Percentiles rank a stretch among this genome's conserved stretches.
Conservation (phyloP, 2,797 vertebrate genomes). For the Protonibea diacanthus region DNA sequence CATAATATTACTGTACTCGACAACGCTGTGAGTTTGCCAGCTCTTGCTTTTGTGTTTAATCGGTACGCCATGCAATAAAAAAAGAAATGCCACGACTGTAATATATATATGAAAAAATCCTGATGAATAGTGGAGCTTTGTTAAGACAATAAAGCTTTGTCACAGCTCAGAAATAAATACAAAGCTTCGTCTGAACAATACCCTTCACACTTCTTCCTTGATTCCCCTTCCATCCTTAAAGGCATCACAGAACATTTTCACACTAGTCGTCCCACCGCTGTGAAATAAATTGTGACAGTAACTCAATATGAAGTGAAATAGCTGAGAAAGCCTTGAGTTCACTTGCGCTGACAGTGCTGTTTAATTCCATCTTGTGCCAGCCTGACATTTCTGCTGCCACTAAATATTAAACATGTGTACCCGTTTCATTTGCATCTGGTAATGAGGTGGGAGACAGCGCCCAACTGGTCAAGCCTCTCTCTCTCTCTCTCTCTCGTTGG, state of each 20-base stretch:
- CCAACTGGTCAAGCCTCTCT: conserved; percentile 83
- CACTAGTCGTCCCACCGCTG: conserved; percentile 79
- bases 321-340: conserved; percentile 86
- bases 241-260: conserved; percentile 85
- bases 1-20: conserved; percentile 59
- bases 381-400: conserved; percentile 89
- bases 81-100: conserved; percentile 26
- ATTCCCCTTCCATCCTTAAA: conserved; percentile 83
- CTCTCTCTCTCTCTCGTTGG: conserved; percentile 18
- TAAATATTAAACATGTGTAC: conserved; percentile 90
- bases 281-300: conserved; percentile 89
- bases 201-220: conserved; percentile 79
- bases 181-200: conserved; percentile 79
- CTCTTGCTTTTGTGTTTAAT: conserved; percentile 51
- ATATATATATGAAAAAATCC: conserved; percentile 31
- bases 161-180: conserved; percentile 71
- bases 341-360: conserved; percentile 88
- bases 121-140: conserved; percentile 65
- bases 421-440: conserved; percentile 88
- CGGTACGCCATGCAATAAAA: conserved; percentile 39
- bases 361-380: conserved; percentile 86
- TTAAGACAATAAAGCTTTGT: conserved; percentile 77
- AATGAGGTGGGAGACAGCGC: conserved; percentile 85
- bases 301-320: conserved; percentile 90
- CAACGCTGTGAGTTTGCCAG: conserved; percentile 40